These are phyloP conservation scores for Haplochromis vanheusdeni DNA, from an alignment of 2,113 vertebrate species.

Conservation along the genomic window DNA sequence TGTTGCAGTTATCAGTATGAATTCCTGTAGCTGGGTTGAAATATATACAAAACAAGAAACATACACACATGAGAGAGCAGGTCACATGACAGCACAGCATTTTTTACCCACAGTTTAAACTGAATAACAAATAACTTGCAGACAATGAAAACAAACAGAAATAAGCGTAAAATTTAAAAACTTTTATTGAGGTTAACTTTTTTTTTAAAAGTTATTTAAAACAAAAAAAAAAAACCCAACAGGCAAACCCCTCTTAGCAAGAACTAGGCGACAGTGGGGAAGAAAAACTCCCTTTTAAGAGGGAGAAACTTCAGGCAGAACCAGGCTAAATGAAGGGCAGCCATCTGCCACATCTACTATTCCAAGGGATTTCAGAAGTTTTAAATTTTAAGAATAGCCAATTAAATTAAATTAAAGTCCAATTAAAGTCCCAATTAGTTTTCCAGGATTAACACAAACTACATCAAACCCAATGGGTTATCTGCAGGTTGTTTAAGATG, in stretches of 20 bases:
- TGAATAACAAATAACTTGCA: not conserved
- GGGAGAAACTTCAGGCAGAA: not conserved
- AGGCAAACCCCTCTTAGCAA: not conserved
- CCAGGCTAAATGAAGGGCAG: not conserved
- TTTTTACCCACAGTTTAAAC: not conserved
- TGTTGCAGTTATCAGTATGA: not conserved
- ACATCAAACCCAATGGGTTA: not conserved
- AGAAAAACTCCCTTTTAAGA: not conserved
- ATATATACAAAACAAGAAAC: not conserved
- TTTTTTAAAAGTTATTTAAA: fast-evolving
- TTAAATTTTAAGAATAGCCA: not conserved
- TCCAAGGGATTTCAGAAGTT: not conserved
- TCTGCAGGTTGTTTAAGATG: not conserved
- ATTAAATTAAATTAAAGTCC: not conserved
- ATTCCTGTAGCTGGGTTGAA: not conserved
- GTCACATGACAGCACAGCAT: not conserved
- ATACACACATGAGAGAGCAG: not conserved
- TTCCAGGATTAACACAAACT: not conserved
- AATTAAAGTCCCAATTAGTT: not conserved
- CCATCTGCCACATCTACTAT: not conserved
- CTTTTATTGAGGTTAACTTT: not conserved
- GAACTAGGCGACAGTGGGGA: not conserved
- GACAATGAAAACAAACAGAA: not conserved
- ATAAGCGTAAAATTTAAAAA: not conserved
- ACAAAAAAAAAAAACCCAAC: not conserved